These are phyloP conservation scores for Parnassius smintheus DNA, from an alignment of 2,888 invertebrate genomes.

Conservation along the genomic window DNA sequence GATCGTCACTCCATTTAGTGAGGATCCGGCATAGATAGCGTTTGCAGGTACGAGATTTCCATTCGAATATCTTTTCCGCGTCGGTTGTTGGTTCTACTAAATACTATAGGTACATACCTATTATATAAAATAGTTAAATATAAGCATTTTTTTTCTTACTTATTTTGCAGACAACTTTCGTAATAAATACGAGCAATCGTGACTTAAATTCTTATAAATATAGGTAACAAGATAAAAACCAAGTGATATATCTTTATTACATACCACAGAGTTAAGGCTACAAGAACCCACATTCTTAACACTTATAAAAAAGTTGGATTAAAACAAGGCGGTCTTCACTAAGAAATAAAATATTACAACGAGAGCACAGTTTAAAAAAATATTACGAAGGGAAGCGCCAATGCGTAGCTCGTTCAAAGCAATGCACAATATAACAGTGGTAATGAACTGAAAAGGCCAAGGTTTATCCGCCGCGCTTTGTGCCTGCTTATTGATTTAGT, in stretches of 20 bases:
- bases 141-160: too few relatives aligned
- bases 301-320: not conserved
- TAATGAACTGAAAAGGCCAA: conserved; percentile 45
- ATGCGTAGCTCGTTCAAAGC: conserved; percentile 28
- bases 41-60: too few relatives aligned
- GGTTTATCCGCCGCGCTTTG: conserved; percentile 31
- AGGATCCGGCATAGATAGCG: too few relatives aligned
- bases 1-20: too few relatives aligned
- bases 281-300: not conserved
- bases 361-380: not conserved
- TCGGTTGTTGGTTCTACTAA: too few relatives aligned
- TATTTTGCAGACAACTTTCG: too few relatives aligned
- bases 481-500: conserved; percentile 18
- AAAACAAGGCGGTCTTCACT: not conserved
- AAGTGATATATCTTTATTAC: not conserved
- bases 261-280: too few relatives aligned
- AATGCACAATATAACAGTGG: conserved; percentile 33
- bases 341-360: conserved; percentile 2
- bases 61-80: too few relatives aligned
- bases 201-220: not conserved
- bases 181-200: not conserved
- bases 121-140: too few relatives aligned
- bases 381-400: conserved; percentile 19
- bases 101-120: too few relatives aligned
- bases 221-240: not conserved